Base-by-base conservation (phyloP, 2,797 vertebrate genomes). In the Hypotaenidia philippensis region DNA sequence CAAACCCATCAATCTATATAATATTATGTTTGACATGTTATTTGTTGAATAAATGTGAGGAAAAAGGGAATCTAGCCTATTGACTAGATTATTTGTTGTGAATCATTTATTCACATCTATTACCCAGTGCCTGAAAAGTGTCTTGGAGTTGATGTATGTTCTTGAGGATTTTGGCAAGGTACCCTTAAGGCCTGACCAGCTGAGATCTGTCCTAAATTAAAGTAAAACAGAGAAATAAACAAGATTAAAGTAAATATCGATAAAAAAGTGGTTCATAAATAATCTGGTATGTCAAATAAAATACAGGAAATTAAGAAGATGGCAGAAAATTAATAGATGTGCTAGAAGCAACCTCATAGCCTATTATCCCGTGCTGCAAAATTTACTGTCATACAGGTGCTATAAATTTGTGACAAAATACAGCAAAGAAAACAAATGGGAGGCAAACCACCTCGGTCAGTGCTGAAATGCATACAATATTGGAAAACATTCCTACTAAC, bases 321-420 rank as follows among this genome's bases (percentile, higher is more conserved):
- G 52, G 45, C 78, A 96, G 72, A 76, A 96, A 97, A 96, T 95
- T 96, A 97, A 97, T 97, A 90, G 76, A 72, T 81, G 34, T 91
- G 29, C 86, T 96, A 95, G 96, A 68, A 93, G 49, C n/a, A 91
- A 83, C n/a, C 50, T 84, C 61, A 77, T 87, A 94, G 50, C 34
- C 25, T 87, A 78, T 65, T 97, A 78, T 29, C 32, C 38, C 65
- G 87, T 44, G 21, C n/a, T 94, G 61, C 13, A 70, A 95, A 96
- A 95, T 97, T 95, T 97, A 92, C 52, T 92, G 57, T 88, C 88
- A 70, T 83, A 74, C 27, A 80, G 45, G 25, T 80, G 75, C 79
- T 88, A 90, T 97, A 97, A 96, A 98, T 96, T 85, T 96, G 59
- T 95, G 87, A 94, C 76, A 90, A 95, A 93, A 82, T 29, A 83